Percentiles rank a stretch among this genome's conserved stretches.
phyloP scores from a whole-genome alignment of 2,888 invertebrate species.

The Bombylius discolor region DNA sequence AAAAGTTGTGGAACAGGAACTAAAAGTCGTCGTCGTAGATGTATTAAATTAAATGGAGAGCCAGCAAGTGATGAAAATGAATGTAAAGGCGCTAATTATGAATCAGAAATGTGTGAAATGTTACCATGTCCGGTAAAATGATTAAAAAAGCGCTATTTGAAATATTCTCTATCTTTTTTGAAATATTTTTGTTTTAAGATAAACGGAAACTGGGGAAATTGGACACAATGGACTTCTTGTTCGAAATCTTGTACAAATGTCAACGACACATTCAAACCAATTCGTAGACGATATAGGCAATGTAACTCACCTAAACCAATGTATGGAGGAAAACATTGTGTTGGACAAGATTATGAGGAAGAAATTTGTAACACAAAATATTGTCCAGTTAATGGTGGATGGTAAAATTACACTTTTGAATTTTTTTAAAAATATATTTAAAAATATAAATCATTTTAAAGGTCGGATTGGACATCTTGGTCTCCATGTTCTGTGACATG shows the following conservation, averaged over 20 bases:
- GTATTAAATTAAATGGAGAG: slow-evolving; percentile 15
- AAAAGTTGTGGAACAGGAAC: slow-evolving; percentile 29
- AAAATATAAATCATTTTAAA: slow-evolving; percentile 11
- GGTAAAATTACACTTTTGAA: slow-evolving; percentile 18
- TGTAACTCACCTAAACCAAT: slow-evolving; percentile 35
- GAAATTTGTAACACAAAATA: slow-evolving; percentile 30
- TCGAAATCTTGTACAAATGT: slow-evolving; percentile 32
- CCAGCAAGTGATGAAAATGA: not conserved
- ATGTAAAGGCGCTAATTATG: slow-evolving; percentile 6
- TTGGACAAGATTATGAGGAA: slow-evolving; percentile 30
- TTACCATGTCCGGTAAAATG: slow-evolving; percentile 11
- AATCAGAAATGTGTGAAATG: slow-evolving; percentile 9
- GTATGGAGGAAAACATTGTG: slow-evolving; percentile 33
- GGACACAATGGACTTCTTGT: slow-evolving; percentile 37
- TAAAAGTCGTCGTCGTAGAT: slow-evolving; percentile 23
- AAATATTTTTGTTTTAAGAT: slow-evolving; percentile 15
- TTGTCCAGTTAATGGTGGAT: slow-evolving; percentile 37
- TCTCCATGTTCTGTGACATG: slow-evolving; percentile 30
- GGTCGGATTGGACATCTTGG: slow-evolving; percentile 33
- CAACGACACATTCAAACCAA: slow-evolving; percentile 20
- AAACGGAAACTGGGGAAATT: slow-evolving; percentile 32
- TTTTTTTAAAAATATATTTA: not conserved
- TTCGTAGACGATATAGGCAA: slow-evolving; percentile 28
- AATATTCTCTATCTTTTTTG: not conserved
- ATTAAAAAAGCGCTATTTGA: not conserved